These are phyloP conservation scores for Urocitellus parryii DNA, from an alignment of 2,113 vertebrate species.

Conservation along the genomic window DNA sequence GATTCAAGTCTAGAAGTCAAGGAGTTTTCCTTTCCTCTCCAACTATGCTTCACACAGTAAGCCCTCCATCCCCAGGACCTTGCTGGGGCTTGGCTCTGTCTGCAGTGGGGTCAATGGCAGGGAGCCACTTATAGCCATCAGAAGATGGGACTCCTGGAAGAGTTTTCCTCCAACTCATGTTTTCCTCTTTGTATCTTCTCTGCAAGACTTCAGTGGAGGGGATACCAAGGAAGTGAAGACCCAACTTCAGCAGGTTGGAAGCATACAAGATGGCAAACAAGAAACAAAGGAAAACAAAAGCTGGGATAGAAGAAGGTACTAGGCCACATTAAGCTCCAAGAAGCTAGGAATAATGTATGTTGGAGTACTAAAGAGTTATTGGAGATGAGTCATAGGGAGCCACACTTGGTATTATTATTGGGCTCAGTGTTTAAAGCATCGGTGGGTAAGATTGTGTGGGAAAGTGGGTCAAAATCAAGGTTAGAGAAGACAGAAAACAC, in stretches of 20 bases:
- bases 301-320: not conserved
- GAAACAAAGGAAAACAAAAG: not conserved
- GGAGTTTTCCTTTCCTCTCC: not conserved
- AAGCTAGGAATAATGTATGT: not conserved
- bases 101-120: not conserved
- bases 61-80: not conserved
- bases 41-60: not conserved
- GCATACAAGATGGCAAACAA: not conserved
- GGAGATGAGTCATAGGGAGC: not conserved
- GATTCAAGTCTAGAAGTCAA: not conserved
- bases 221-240: not conserved
- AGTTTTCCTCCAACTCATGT: not conserved
- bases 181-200: not conserved
- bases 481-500: slow-evolving; percentile 22
- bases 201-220: not conserved
- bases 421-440: slow-evolving; percentile 5
- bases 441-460: not conserved
- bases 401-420: not conserved
- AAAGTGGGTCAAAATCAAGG: slow-evolving; percentile 53
- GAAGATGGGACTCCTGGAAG: not conserved
- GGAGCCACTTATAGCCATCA: not conserved
- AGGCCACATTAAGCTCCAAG: not conserved
- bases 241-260: not conserved
- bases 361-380: not conserved
- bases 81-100: not conserved